Percentiles rank a stretch among this genome's conserved stretches.
phyloP scores from a whole-genome alignment of 2,888 invertebrate species.

The Drosophila yooni region DNA sequence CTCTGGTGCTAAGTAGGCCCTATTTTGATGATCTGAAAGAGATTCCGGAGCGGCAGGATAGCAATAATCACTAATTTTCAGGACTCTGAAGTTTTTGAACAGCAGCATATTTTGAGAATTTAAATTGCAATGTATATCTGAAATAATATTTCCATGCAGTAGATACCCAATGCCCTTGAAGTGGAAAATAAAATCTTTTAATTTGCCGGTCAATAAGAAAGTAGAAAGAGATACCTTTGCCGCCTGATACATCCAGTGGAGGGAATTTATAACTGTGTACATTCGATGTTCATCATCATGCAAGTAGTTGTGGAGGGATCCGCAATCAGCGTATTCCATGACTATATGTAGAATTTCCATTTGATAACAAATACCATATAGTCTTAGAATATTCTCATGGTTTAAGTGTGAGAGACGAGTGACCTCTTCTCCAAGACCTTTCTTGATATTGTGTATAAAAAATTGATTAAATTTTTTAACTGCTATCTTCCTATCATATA shows the following conservation, averaged over 20 bases:
- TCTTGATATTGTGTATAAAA: not conserved
- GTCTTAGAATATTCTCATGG: not conserved
- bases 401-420: not conserved
- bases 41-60: not conserved
- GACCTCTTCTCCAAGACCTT: not conserved
- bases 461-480: not conserved
- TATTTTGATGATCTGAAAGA: not conserved
- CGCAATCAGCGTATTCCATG: slow-evolving; percentile 13
- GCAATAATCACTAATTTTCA: slow-evolving; percentile 10
- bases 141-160: not conserved
- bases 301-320: slow-evolving; percentile 7
- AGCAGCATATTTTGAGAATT: slow-evolving; percentile 10
- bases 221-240: slow-evolving; percentile 7
- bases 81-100: not conserved
- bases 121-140: slow-evolving; percentile 1
- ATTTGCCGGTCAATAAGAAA: not conserved
- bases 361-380: not conserved
- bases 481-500: too few species aligned
- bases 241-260: slow-evolving; percentile 11
- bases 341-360: not conserved
- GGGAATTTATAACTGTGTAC: not conserved
- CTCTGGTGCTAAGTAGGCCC: slow-evolving; percentile 7
- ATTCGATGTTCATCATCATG: slow-evolving; percentile 3
- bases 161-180: not conserved
- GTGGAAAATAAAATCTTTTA: not conserved